Evolutionary conservation across 2,797 vertebrate genomes (phyloP).

Genomic region (Neomorphus geoffroyi): DNA sequence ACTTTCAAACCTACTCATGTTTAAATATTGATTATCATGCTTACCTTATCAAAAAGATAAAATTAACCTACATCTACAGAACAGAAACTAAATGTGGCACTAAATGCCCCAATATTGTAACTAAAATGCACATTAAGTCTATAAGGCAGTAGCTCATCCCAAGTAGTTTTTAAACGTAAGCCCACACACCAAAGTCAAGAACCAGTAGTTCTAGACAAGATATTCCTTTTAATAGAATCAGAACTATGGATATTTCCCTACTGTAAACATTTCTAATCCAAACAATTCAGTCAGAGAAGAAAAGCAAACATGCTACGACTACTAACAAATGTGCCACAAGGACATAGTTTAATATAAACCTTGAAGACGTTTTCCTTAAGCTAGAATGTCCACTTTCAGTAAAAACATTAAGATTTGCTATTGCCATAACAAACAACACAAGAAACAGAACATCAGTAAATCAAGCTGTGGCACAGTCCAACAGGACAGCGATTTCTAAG

Average conservation of each 20-base stretch:
- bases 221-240: background rate
- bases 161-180: background rate
- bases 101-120: background rate
- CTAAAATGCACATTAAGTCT: background rate
- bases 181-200: background rate
- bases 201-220: background rate
- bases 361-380: background rate
- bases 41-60: background rate
- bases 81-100: background rate
- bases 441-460: background rate
- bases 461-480: background rate
- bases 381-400: background rate
- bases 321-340: background rate
- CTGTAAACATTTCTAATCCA: background rate
- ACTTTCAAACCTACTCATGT: background rate
- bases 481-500: background rate
- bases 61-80: background rate
- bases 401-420: background rate
- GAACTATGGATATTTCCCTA: background rate
- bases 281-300: background rate
- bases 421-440: background rate
- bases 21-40: background rate
- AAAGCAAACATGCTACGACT: background rate
- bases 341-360: background rate
- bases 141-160: background rate